phyloP scores from a whole-genome alignment of 37 sponge, comb jelly and placozoan species.

The Axinella damicornis region DNA sequence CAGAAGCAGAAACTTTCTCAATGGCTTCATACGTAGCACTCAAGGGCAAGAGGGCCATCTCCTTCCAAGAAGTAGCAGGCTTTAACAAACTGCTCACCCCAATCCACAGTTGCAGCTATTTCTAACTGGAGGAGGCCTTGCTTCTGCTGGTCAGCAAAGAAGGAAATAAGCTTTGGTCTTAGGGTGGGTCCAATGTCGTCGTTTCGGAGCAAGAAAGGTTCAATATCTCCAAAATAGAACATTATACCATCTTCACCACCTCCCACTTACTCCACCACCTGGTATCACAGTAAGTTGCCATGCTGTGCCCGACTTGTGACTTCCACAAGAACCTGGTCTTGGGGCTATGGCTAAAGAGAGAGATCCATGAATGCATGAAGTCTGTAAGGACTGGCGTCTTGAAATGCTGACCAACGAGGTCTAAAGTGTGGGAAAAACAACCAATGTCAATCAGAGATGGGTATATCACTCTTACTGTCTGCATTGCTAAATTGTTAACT shows the following conservation, averaged over 20 bases:
- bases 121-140: conserved; percentile 14
- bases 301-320: conserved; percentile 25
- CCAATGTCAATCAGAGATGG: conserved; percentile 33
- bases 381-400: conserved; percentile 20
- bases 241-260: conserved; percentile 32
- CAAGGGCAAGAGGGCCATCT: conserved; percentile 23
- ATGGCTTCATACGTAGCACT: conserved; percentile 21
- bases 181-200: conserved; percentile 15
- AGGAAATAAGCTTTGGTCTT: conserved; percentile 26
- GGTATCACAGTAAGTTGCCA: conserved; percentile 47
- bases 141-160: conserved; percentile 21
- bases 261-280: conserved; percentile 74
- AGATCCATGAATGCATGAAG: conserved; percentile 38
- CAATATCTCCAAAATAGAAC: conserved; percentile 47
- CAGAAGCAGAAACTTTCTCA: neutral
- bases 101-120: conserved; percentile 35
- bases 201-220: conserved; percentile 26
- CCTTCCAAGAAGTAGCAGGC: conserved; percentile 36
- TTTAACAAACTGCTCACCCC: conserved; percentile 55
- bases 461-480: conserved; percentile 37
- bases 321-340: conserved; percentile 50
- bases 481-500: conserved; percentile 39
- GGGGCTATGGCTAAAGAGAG: conserved; percentile 56
- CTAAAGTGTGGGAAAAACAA: conserved; percentile 69
- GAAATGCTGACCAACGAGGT: conserved; percentile 53